Evolutionary conservation across 2,113 vertebrate species (phyloP), one percentile per base, ranked within the genome.

Genomic region (Eonycteris spelaea): DNA sequence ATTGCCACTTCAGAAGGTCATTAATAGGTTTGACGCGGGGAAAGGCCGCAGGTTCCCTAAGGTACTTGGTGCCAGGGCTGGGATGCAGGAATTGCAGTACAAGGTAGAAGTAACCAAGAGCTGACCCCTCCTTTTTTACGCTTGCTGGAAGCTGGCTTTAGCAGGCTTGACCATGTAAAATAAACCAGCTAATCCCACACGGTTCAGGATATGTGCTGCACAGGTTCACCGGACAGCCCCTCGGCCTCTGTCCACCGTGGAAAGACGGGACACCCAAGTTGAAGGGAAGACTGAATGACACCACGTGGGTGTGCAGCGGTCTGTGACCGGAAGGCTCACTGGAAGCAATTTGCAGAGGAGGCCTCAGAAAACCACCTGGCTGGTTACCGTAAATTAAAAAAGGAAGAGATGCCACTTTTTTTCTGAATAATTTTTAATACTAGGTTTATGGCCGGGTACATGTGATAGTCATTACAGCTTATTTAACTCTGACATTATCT

Each of bases 401-500:
- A 98, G 98, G 98, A 98, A 99, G 98, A 98, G 98, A 99, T 99
- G 98, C 98, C 98, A 98, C 98, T 98, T 98, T 48, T 48, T 96
- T 91, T 75, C 90, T 91, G 85, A 97, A 98, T 97, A 98, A 98
- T 98, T 98, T 98, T 98, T 98, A 98, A 99, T 98, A 97, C 97
- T 97, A 97, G 97, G 98, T 98, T 98, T 99, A 98, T 98, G 97
- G 90, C 97, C 98, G 98, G 98, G 97, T 98, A 98, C 99, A 99
- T 99, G 90, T 99, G 99, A 99, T 98, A 99, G 98, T 98, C 98
- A 99, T 99, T 99, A 99, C 94, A 98, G 98, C 98, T 98, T 98
- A 98, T 99, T 99, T 99, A 99, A 98, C 98, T 98, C 98, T 98
- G 98, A 99, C 98, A 98, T 99, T 98, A 98, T 98, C 98, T 98